Percentiles rank a stretch among this genome's conserved stretches.
phyloP scores from a whole-genome alignment of 2,797 vertebrate species.

The Tokudaia tokunoshimensis region DNA sequence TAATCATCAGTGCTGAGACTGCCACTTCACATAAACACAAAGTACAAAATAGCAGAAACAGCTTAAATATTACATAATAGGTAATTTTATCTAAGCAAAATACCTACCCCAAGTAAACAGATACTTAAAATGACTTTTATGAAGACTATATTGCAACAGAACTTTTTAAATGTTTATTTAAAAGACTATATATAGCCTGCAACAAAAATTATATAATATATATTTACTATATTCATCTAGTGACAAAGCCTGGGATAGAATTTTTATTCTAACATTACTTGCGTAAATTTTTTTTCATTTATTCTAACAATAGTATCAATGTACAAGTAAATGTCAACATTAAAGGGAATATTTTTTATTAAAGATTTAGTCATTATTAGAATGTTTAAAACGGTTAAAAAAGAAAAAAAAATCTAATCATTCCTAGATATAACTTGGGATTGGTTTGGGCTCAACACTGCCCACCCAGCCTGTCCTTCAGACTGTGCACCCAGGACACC shows the following conservation, averaged over 20 bases:
- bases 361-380: background rate
- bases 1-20: background rate
- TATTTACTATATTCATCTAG: background rate
- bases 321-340: background rate
- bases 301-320: background rate
- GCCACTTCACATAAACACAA: background rate
- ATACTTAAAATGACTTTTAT: background rate
- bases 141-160: background rate
- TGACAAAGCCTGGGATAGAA: background rate
- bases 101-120: background rate
- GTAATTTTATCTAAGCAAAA: slow-evolving; percentile 20
- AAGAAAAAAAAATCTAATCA: background rate
- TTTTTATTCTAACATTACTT: background rate
- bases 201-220: background rate
- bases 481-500: background rate
- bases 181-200: background rate
- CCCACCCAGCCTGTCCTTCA: background rate
- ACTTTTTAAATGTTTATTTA: background rate
- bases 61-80: slow-evolving; percentile 13
- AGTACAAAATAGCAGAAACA: background rate
- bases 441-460: background rate
- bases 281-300: background rate
- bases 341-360: background rate
- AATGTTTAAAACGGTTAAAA: background rate
- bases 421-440: background rate